Evolutionary conservation across 2,113 vertebrate species (phyloP).

Genomic region (Zosterops lateralis): DNA sequence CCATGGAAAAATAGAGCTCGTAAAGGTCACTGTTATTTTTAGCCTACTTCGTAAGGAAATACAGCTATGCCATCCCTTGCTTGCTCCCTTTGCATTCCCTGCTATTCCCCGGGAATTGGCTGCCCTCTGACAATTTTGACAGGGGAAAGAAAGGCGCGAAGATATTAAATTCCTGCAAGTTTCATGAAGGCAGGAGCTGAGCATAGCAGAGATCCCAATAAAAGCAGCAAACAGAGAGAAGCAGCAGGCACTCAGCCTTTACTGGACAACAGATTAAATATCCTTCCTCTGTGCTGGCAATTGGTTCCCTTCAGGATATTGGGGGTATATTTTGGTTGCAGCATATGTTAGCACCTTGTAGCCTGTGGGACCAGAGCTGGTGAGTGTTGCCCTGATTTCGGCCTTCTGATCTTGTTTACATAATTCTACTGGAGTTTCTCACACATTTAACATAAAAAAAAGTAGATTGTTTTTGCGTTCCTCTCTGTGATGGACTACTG

Average conservation of each 20-base stretch:
- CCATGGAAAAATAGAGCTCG: slow-evolving; percentile 17
- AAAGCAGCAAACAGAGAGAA: not conserved
- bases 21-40: slow-evolving; percentile 65
- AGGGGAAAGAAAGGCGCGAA: not conserved
- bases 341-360: not conserved
- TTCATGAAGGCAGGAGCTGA: not conserved
- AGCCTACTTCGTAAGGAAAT: slow-evolving; percentile 22
- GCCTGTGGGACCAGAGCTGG: not conserved
- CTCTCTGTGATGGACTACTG: no score
- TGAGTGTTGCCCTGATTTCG: no score
- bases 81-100: not conserved
- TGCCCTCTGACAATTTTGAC: not conserved
- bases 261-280: not conserved
- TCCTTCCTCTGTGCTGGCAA: not conserved
- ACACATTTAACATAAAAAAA: no score
- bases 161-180: not conserved
- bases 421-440: no score
- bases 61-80: not conserved
- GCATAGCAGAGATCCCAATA: not conserved
- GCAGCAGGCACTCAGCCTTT: not conserved
- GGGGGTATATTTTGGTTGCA: not conserved
- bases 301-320: not conserved
- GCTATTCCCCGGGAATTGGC: not conserved
- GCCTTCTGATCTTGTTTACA: no score
- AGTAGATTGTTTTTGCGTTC: no score